Conservation (phyloP, 53 echinoderm and acorn worm genomes). For the Luidia sarsii region DNA sequence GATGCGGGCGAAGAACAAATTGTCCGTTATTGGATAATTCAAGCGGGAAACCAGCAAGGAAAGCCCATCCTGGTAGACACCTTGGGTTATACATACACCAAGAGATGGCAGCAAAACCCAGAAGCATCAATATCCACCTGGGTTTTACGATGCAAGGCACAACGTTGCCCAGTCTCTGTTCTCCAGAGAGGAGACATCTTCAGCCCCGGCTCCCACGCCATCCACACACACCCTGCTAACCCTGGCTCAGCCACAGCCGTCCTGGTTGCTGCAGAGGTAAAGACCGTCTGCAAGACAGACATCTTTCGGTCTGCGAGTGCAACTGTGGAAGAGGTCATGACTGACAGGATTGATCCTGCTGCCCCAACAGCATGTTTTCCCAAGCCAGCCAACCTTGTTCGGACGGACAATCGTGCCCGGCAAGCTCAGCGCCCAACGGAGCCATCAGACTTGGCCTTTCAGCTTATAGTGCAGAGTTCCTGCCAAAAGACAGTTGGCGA, state of each 20-base stretch:
- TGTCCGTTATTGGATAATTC: background rate
- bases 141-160: constrained; percentile 18
- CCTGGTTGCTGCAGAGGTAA: background rate
- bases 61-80: background rate
- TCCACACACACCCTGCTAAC: constrained; percentile 8
- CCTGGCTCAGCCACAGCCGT: constrained; percentile 14
- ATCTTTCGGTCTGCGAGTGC: constrained; percentile 25
- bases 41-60: background rate
- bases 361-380: constrained; percentile 17
- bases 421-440: constrained; percentile 14
- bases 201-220: background rate
- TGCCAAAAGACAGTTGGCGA: background rate
- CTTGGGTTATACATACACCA: constrained; percentile 9
- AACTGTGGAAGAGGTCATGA: constrained; percentile 4
- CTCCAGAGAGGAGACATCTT: constrained; percentile 5
- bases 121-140: background rate
- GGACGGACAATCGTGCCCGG: constrained; percentile 13
- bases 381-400: background rate
- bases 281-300: background rate
- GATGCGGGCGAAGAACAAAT: no score
- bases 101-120: constrained; percentile 5
- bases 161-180: constrained; percentile 18
- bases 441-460: constrained; percentile 28
- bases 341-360: background rate
- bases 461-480: no score